phyloP scores from a whole-genome alignment of 2,113 vertebrate species.

The Jaculus jaculus region DNA sequence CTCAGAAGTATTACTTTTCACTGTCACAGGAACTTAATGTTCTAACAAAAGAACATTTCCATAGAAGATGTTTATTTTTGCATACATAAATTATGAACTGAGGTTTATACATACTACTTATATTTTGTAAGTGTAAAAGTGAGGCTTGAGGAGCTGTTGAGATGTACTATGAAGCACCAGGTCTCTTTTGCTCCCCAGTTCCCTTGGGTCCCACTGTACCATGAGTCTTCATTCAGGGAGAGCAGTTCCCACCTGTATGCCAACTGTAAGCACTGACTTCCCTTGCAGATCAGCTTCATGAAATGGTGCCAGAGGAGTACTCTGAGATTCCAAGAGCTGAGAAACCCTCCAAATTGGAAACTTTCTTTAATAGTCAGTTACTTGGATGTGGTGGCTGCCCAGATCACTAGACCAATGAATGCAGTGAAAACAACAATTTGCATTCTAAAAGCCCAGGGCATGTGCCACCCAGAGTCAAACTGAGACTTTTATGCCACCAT shows the following conservation, averaged over 20 bases:
- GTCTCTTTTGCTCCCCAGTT: not conserved
- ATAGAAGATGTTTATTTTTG: not conserved
- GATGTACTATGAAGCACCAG: not conserved
- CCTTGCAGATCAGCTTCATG: not conserved
- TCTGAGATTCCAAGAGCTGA: constrained; percentile 28
- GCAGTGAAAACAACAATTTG: constrained; percentile 74
- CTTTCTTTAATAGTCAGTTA: constrained; percentile 50
- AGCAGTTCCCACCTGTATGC: not conserved
- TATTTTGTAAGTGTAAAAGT: not conserved
- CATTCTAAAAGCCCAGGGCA: constrained; percentile 69
- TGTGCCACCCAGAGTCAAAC: constrained; percentile 62
- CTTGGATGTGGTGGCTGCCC: constrained; percentile 49
- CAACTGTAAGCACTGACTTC: not conserved
- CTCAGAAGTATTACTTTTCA: not conserved
- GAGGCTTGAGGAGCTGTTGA: not conserved
- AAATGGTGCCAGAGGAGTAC: not conserved
- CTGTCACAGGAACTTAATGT: not conserved
- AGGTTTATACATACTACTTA: not conserved
- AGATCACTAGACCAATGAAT: constrained; percentile 71
- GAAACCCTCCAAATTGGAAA: constrained; percentile 56
- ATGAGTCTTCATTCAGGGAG: not conserved
- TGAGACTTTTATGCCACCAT: constrained; percentile 79
- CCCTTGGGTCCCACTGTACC: not conserved
- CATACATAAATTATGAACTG: not conserved
- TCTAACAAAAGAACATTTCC: constrained; percentile 28